These are phyloP conservation scores for Asobara japonica DNA, from an alignment of 1,140 invertebrate genomes.

Conservation along the genomic window DNA sequence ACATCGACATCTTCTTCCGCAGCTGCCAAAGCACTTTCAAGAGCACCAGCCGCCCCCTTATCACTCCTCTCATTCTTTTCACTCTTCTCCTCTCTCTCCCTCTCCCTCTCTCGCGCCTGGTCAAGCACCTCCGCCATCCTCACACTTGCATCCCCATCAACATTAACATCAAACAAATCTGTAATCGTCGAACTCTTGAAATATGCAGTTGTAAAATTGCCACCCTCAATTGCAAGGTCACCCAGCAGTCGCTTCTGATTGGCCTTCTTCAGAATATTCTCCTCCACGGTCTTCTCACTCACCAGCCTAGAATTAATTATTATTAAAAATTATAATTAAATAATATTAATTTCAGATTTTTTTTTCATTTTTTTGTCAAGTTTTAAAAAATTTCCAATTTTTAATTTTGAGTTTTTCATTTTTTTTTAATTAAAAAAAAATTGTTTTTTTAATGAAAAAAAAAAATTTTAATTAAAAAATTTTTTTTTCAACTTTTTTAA, in stretches of 20 bases:
- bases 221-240: constrained; percentile 97
- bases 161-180: constrained; percentile 88
- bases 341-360: too few relatives aligned
- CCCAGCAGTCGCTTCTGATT: constrained; percentile 97
- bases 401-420: too few relatives aligned
- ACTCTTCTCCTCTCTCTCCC: constrained; percentile 26
- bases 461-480: too few relatives aligned
- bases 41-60: constrained; percentile 73
- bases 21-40: constrained; percentile 86
- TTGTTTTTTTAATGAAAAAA: too few relatives aligned
- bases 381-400: too few relatives aligned
- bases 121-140: constrained; percentile 74
- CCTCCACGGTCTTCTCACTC: constrained; percentile 97
- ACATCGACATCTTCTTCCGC: constrained; percentile 96
- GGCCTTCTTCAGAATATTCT: constrained; percentile 99
- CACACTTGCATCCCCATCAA: constrained; percentile 70
- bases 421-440: too few relatives aligned
- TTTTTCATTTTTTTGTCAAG: too few relatives aligned
- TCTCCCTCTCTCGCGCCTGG: constrained; percentile 63
- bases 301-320: too few relatives aligned
- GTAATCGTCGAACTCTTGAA: constrained; percentile 95
- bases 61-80: constrained; percentile 53
- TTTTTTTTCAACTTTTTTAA: too few relatives aligned
- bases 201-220: constrained; percentile 98
- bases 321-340: too few relatives aligned